Percentiles rank a stretch among this genome's conserved stretches.
Evolutionary conservation across 2,797 vertebrate species (phyloP).

Genomic region (Lacerta bilineata): DNA sequence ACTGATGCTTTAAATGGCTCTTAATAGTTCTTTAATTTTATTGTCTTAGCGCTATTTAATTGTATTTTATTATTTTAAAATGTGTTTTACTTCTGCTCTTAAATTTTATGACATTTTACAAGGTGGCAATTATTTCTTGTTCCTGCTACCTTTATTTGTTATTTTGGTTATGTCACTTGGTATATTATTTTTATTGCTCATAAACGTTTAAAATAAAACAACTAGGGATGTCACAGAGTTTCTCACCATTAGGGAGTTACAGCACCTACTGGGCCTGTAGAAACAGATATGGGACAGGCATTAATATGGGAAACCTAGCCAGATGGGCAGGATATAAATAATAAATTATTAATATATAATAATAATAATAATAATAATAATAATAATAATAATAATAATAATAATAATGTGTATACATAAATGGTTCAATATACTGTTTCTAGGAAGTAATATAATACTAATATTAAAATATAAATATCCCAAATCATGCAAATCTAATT

Average conservation of each 20-base stretch:
- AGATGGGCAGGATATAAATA: no score
- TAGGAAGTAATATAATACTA: slow-evolving; percentile 2
- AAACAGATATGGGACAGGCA: no score
- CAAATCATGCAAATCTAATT: slow-evolving; percentile 1
- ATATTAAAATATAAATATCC: slow-evolving; percentile 7
- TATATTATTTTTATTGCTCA: slow-evolving; percentile 2
- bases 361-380: no score
- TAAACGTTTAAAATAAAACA: background rate
- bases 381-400: no score
- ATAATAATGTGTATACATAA: no score
- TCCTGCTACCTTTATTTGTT: slow-evolving; percentile 5
- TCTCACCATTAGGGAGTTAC: no score
- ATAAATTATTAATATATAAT: no score
- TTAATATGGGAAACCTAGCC: no score
- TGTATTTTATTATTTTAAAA: no score
- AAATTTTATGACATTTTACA: background rate
- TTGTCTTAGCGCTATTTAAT: background rate
- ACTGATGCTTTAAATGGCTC: background rate
- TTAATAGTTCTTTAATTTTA: background rate
- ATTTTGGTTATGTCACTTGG: background rate
- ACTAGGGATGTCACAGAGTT: no score
- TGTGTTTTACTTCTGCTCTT: background rate
- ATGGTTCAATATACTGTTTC: background rate
- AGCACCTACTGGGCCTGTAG: no score
- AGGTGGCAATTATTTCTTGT: background rate